Percentiles rank a stretch among this genome's conserved stretches.
phyloP scores from a whole-genome alignment of 30 jellyfish, hydroid and myxozoan genomes.

The Aurelia sp. region DNA sequence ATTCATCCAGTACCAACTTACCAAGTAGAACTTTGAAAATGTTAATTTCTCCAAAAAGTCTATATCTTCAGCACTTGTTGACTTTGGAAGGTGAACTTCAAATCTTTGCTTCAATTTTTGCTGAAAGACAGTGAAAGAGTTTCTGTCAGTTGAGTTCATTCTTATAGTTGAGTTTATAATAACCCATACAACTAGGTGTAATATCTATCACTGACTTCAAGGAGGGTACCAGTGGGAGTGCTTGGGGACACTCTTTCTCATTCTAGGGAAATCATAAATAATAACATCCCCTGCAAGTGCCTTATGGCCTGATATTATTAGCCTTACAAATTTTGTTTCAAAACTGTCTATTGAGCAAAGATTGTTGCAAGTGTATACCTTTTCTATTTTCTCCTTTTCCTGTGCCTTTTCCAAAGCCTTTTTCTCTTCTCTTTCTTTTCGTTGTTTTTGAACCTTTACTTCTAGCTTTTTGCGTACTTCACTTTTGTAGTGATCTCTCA shows the following conservation, averaged over 20 bases:
- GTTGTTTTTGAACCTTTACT: slow-evolving; percentile 56
- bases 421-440: slow-evolving; percentile 32
- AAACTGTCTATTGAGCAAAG: too few relatives aligned
- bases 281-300: too few relatives aligned
- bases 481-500: slow-evolving; percentile 68
- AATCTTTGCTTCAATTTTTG: slow-evolving; percentile 13
- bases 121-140: neutral
- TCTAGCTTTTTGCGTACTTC: slow-evolving; percentile 51
- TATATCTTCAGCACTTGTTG: slow-evolving; percentile 33
- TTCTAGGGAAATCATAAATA: too few relatives aligned
- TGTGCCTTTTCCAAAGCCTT: slow-evolving; percentile 11
- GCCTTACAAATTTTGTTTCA: too few relatives aligned
- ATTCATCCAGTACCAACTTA: neutral
- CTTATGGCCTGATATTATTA: too few relatives aligned
- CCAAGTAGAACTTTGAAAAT: slow-evolving; percentile 47
- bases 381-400: neutral
- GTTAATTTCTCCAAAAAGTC: slow-evolving; percentile 18
- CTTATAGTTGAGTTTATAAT: too few relatives aligned
- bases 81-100: slow-evolving; percentile 51
- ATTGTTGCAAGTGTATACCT: neutral
- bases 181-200: too few relatives aligned
- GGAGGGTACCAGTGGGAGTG: too few relatives aligned
- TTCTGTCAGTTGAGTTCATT: too few relatives aligned
- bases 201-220: too few relatives aligned
- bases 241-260: too few relatives aligned